Base-by-base conservation (phyloP, 2,797 vertebrate genomes). In the Pteronotus mesoamericanus region DNA sequence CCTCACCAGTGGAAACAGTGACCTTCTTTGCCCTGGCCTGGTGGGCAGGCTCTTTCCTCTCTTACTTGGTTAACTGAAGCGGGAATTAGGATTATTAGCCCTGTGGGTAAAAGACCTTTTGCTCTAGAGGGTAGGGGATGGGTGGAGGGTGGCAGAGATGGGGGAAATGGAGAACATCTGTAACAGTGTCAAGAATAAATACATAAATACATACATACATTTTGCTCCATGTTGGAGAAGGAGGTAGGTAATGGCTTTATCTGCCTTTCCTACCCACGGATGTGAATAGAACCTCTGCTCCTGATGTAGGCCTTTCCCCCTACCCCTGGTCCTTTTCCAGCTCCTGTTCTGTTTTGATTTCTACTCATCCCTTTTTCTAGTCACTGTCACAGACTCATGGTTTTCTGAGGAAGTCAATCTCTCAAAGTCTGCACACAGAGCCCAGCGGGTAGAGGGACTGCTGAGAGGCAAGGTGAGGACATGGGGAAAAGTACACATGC, bases 1-100 rank as follows among this genome's bases (percentile, higher is more conserved):
- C 22, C 21, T 72, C 18, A 89, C 48, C 55, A 66, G 21, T 64
- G 86, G 94, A 96, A 96, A 96, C 55, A 84, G 44, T 88, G 79
- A 94, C 71, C 95, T 93, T 78, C 48, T 59, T 79, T 92, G 46
- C 48, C 61, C 68, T 93, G 34, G n/a, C 32, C 39, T 71, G 15
- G 55, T 14, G 39, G 51, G 72, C 26, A 93, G 18, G n/a, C 32
- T 92, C 61, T 94, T 94, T 82, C 42, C 34, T 86, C 44, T 75
- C 69, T 94, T 55, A 89, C 19, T 90, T 95, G 86, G 51, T 77
- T 89, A 89, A 78, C 44, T 78, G n/a, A 86, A 46, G 46, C 94
- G 37, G 72, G 78, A 95, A 90, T 86, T 95, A 42, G 39, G n/a
- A 59, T 75, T 84, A 42, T 15, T 66, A 26, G 2, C 10, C 24